These are phyloP conservation scores for Calameuta filiformis DNA, from an alignment of 2,888 invertebrate species.

Conservation along the genomic window DNA sequence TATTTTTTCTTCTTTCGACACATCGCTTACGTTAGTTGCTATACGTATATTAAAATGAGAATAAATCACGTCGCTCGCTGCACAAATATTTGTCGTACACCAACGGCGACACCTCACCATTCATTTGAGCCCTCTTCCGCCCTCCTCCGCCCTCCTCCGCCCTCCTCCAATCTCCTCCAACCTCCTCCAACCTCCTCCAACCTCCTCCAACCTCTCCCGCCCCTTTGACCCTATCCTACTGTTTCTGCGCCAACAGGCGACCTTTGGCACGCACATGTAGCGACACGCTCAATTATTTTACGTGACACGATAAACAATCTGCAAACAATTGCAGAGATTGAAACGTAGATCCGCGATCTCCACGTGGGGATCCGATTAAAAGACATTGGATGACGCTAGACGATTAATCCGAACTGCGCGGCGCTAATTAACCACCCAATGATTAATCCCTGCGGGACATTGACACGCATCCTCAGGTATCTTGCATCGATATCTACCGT, in stretches of 20 bases:
- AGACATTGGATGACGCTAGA: not conserved
- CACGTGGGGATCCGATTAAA: slow-evolving; percentile 34
- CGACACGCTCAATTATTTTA: slow-evolving; percentile 32
- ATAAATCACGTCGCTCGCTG: slow-evolving; percentile 28
- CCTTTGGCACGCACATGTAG: slow-evolving; percentile 12
- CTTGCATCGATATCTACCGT: not conserved
- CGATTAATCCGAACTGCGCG: not conserved
- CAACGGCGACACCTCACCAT: not conserved
- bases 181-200: too few species aligned
- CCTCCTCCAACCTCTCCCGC: not conserved
- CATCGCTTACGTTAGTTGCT: not conserved
- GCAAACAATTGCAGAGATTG: slow-evolving; percentile 38
- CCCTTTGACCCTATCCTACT: not conserved
- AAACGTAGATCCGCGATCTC: slow-evolving; percentile 33
- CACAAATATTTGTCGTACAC: not conserved
- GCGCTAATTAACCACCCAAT: not conserved
- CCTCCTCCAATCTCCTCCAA: too few species aligned
- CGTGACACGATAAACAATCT: slow-evolving; percentile 2
- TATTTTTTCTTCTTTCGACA: not conserved
- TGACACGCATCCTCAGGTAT: not conserved
- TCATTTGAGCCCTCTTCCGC: not conserved
- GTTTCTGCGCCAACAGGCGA: not conserved
- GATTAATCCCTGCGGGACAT: not conserved
- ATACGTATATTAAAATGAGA: not conserved
- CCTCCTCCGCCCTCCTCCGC: too few species aligned